Base-by-base conservation (phyloP, 2,797 vertebrate genomes). In the Melanotaenia trifasciata region DNA sequence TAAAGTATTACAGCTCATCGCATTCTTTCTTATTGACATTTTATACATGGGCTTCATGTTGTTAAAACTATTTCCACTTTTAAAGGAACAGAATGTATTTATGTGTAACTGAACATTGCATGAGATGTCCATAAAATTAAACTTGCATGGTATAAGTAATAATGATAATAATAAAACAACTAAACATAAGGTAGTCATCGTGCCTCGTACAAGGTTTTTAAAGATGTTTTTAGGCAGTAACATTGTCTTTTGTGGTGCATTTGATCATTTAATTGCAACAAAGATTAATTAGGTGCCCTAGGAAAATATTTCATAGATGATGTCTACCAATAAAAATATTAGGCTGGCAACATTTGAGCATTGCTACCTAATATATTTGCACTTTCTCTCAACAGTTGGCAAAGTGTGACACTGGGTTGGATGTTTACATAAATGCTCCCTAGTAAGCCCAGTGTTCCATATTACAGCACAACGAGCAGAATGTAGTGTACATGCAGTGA, bases 371-470 rank as follows among this genome's bases (percentile, higher is more conserved):
- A 16, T 75, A 30, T 32, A 60, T 22, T 35, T 58, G 16, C 62
- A 60, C 54, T 36, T 65, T 9, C 35, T 63, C 16, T 72, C 9
- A 33, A 33, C 28, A 58, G 33, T 22, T n/a, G 57, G 22, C 30
- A 57, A 57, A 28, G 64, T 69, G 53, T 43, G 11, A 26, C n/a
- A 38, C 36, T 43, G 36, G 26, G n/a, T 64, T 28, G 64, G n/a
- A 5, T 66, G n/a, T 51, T n/a, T 10, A 38, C 9, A 4, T 51
- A 11, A 36, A 22, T 51, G 47, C 47, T 51, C 3, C 47, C 28
- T 28, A 28, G 3, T 28, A 28, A 28, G 28, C 28, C 28, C 28
- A 28, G 28, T 14, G 11, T 16, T 33, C 24, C 40, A 45, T 20
- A 18, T 45, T 18, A 45, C 26, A 47, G 4, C 57, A 40, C 32